These are phyloP conservation scores for Poecilobothrus nobilitatus DNA, from an alignment of 2,888 invertebrate genomes.

Conservation along the genomic window DNA sequence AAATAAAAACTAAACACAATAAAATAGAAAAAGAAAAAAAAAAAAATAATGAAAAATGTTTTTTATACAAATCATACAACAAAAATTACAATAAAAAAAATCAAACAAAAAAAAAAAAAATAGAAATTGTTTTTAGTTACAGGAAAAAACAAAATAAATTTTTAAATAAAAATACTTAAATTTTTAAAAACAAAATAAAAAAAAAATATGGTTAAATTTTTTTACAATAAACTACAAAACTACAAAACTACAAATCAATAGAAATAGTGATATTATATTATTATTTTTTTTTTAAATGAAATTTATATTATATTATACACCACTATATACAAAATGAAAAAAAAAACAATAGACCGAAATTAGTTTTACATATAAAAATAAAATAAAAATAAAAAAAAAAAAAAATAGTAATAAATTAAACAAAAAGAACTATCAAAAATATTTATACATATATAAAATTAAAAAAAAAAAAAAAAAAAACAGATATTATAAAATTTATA, in stretches of 20 bases:
- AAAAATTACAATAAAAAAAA: not conserved
- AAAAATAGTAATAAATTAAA: not conserved
- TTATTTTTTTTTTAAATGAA: not conserved
- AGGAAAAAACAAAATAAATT: constrained; percentile 7
- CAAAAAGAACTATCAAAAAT: not conserved
- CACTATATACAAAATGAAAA: not conserved
- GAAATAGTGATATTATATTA: constrained; percentile 1
- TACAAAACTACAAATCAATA: constrained; percentile 6
- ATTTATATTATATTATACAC: not conserved
- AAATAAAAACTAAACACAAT: not conserved
- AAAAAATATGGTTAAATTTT: not conserved
- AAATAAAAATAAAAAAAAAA: not conserved
- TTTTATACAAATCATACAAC: constrained; percentile 6
- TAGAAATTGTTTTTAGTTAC: constrained; percentile 14
- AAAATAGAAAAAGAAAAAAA: not conserved
- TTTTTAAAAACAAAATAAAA: not conserved
- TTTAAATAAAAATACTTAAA: not conserved
- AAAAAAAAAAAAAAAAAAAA: not conserved
- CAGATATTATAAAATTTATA: not conserved
- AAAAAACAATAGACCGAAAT: not conserved
- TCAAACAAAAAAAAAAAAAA: not conserved
- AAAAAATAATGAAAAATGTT: not conserved
- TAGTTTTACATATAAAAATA: not conserved
- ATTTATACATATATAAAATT: not conserved
- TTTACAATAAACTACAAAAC: constrained; percentile 4